Evolutionary conservation across 2,797 vertebrate species (phyloP).

Genomic region (Margarornis squamiger): DNA sequence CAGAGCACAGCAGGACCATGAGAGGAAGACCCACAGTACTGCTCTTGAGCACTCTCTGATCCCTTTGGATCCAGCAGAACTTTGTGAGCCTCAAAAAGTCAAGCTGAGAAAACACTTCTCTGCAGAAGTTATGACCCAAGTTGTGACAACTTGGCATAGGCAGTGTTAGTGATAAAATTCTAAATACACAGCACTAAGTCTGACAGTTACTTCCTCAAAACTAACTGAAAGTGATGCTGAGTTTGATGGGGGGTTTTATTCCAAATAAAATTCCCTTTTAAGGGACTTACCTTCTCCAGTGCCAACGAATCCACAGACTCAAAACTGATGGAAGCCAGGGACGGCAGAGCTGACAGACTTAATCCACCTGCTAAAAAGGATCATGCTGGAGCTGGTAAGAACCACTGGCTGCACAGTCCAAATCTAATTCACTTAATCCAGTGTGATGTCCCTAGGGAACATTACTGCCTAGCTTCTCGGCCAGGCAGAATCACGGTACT

Average conservation of each 20-base stretch:
- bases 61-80: neutral
- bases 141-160: neutral
- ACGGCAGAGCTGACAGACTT: slow-evolving; percentile 58
- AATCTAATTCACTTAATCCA: slow-evolving; percentile 17
- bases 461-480: neutral
- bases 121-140: neutral
- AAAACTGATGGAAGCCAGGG: slow-evolving; percentile 56
- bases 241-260: neutral
- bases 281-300: slow-evolving; percentile 70
- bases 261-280: slow-evolving; percentile 62
- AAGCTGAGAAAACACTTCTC: fast-evolving
- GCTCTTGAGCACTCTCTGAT: neutral
- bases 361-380: slow-evolving; percentile 72
- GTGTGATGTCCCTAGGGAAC: neutral
- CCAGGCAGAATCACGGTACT: neutral
- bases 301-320: slow-evolving; percentile 55
- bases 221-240: neutral
- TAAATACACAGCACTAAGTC: neutral
- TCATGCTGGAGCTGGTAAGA: slow-evolving; percentile 71
- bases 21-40: neutral
- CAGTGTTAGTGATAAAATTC: neutral
- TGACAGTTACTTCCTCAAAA: neutral
- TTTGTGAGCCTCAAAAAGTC: neutral
- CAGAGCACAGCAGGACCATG: fast-evolving
- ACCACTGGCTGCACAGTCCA: slow-evolving; percentile 29